Evolutionary conservation across 2,113 vertebrate genomes (phyloP).

Genomic region (Gnathonemus longibarbis): DNA sequence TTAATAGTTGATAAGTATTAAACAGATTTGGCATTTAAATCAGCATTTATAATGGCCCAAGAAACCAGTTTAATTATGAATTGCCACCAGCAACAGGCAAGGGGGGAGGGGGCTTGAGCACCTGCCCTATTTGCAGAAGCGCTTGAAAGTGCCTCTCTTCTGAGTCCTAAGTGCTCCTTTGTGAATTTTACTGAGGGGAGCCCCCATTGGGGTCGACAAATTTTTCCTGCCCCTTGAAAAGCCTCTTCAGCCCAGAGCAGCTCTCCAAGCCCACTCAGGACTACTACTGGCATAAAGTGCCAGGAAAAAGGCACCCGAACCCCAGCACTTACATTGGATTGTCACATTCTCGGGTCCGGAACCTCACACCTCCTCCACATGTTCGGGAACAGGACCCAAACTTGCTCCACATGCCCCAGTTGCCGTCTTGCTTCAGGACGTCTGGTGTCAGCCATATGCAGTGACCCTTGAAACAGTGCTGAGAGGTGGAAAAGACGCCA

Average conservation of each 20-base stretch:
- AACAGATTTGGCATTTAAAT: background rate
- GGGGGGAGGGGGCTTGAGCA: background rate
- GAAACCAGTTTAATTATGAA: background rate
- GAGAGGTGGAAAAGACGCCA: constrained; percentile 7
- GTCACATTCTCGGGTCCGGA: constrained; percentile 84
- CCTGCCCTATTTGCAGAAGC: background rate
- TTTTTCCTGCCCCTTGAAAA: background rate
- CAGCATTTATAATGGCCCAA: background rate
- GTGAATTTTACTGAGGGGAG: background rate
- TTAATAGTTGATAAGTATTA: background rate
- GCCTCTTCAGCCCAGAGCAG: background rate
- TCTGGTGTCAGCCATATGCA: constrained; percentile 93
- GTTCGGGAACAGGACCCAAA: constrained; percentile 87
- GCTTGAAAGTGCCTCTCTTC: background rate
- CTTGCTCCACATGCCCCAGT: constrained; percentile 91
- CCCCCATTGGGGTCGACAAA: background rate
- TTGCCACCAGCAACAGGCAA: background rate
- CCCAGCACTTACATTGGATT: constrained; percentile 78
- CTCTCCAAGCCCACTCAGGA: background rate
- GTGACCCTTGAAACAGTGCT: constrained; percentile 98
- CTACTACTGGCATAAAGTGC: background rate
- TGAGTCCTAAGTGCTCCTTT: background rate
- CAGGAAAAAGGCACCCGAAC: background rate
- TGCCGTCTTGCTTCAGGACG: constrained; percentile 91
- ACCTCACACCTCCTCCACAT: constrained; percentile 87